phyloP scores from a whole-genome alignment of 2,113 vertebrate species.

The Bufo bufo region DNA sequence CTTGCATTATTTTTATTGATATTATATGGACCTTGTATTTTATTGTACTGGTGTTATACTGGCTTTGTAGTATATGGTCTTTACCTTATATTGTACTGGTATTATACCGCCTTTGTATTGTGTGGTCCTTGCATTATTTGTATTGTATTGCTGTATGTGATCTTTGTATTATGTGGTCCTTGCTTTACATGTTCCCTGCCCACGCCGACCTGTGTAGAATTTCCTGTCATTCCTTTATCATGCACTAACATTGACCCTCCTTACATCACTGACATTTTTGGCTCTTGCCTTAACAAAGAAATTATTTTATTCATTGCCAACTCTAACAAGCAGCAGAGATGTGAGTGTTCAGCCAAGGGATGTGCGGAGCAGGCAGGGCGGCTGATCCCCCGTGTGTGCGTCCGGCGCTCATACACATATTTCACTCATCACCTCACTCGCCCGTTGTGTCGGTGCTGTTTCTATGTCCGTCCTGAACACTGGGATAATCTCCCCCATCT shows the following conservation, averaged over 20 bases:
- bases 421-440: slow-evolving; percentile 15
- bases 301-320: slow-evolving; percentile 63
- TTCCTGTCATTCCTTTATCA: not conserved
- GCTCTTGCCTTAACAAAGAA: slow-evolving; percentile 64
- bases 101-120: not conserved
- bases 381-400: not conserved
- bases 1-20: not conserved
- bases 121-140: not conserved
- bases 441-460: not conserved
- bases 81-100: not conserved
- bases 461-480: not conserved
- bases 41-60: not conserved
- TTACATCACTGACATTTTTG: slow-evolving; percentile 63
- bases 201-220: not conserved
- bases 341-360: slow-evolving; percentile 47
- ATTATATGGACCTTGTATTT: not conserved
- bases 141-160: not conserved
- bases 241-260: slow-evolving; percentile 50
- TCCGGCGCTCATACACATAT: not conserved
- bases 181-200: not conserved
- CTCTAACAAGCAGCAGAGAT: slow-evolving; percentile 50
- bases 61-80: not conserved
- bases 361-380: slow-evolving; percentile 3
- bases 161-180: not conserved
- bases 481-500: not conserved